A percentile compares a stretch with the other conserved stretches of the same genome.
Evolutionary conservation across 2,888 invertebrate species (phyloP).

Genomic region (Lasioglossum morio): DNA sequence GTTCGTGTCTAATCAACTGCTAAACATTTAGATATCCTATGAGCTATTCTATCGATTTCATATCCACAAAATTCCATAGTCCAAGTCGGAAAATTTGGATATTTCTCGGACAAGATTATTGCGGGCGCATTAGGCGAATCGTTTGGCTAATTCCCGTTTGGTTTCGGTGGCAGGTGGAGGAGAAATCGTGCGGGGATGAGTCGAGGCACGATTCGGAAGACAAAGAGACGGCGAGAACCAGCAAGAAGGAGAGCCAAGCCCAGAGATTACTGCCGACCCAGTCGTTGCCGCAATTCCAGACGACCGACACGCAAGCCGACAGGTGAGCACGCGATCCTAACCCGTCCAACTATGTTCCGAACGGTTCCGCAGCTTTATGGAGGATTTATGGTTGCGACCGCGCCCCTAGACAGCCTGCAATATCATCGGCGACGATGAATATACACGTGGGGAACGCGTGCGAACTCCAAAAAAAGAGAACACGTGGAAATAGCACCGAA

Average conservation of each 20-base stretch:
- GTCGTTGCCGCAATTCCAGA: slow-evolving; percentile 61
- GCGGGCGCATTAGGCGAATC: not conserved
- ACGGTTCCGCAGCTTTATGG: not conserved
- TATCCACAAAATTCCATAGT: too few relatives aligned
- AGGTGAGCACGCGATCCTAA: slow-evolving; percentile 67
- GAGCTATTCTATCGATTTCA: too few relatives aligned
- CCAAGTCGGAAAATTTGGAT: not conserved
- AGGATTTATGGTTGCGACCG: slow-evolving; percentile 42
- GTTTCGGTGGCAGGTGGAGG: slow-evolving; percentile 53
- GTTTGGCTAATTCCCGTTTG: not conserved
- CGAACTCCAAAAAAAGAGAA: not conserved
- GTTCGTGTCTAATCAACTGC: too few relatives aligned
- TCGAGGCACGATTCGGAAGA: not conserved
- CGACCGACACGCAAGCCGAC: slow-evolving; percentile 65
- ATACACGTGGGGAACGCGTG: not conserved
- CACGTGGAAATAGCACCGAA: not conserved
- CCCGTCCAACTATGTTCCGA: not conserved
- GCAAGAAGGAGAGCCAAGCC: slow-evolving; percentile 36
- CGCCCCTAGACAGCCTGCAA: slow-evolving; percentile 7
- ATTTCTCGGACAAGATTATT: not conserved
- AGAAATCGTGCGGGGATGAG: slow-evolving; percentile 22
- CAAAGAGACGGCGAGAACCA: not conserved
- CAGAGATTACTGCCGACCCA: slow-evolving; percentile 56
- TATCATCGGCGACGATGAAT: not conserved
- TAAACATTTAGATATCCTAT: too few relatives aligned